Base-by-base conservation (phyloP, 1,140 invertebrate genomes). In the Gonioctena quinquepunctata region DNA sequence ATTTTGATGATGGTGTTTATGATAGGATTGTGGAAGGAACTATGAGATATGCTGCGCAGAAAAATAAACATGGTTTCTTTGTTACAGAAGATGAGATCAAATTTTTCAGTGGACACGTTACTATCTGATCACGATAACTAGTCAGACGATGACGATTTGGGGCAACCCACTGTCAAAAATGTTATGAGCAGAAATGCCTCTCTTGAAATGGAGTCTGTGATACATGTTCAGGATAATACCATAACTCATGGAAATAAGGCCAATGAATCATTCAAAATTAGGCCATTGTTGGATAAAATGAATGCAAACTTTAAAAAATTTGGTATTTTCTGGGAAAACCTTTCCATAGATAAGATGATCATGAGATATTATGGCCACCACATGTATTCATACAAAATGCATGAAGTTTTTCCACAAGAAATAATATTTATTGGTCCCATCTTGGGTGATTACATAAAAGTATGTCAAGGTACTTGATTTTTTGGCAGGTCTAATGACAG, bases 291-390 rank as follows among this genome's bases (percentile, higher is more conserved):
- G 25, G 23, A 21, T n/a, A 59, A 23, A n/a, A 25, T 21, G 13
- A 59, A 59, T 26, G n/a, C 22, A 64, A 76, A 62, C 26, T 81
- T 27, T 33, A 7, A 33, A 33, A 33, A 33, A 33, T 33, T 33
- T 33, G 28, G 28, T 77, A 60, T 77, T 56, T 75, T 78, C 50
- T 18, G 65, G 28, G 59, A 80, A 74, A 68, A 79, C 68, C 56
- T 83, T n/a, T 78, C 72, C 18, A 76, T 85, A 19, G 84, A 86
- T 71, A 83, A 85, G 74, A 75, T 72, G 21, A 80, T 83, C 28
- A 72, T 84, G n/a, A 50, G 65, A 57, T 85, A 80, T 70, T 80
- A 79, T 72, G 83, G 83, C 7, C 65, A 82, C 1, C 66, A 85
- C 23, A n/a, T n/a, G n/a, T n/a, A n/a, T n/a, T n/a, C n/a, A n/a